phyloP scores from a whole-genome alignment of 2,888 invertebrate genomes.

The Pseudococcus longispinus region DNA sequence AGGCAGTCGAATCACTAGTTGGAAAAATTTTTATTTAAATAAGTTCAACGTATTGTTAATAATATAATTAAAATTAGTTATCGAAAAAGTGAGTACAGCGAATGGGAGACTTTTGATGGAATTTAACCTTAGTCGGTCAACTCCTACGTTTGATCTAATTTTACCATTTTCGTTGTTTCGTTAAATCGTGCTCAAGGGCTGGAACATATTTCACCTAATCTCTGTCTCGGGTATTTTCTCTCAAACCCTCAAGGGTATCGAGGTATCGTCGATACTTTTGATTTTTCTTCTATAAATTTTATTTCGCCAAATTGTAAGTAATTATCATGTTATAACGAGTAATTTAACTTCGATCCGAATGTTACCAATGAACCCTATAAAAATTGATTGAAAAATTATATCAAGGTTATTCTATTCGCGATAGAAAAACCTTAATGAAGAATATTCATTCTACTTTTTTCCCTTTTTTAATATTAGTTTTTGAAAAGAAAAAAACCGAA shows the following conservation, averaged over 20 bases:
- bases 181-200: neutral
- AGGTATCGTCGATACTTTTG: neutral
- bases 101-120: neutral
- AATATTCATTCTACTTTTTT: neutral
- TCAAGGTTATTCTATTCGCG: neutral
- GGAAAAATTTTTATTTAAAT: neutral
- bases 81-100: neutral
- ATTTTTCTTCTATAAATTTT: neutral
- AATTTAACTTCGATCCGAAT: neutral
- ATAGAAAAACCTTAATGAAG: neutral
- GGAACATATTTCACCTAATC: neutral
- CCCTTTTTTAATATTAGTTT: neutral
- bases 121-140: neutral
- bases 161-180: neutral
- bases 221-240: neutral
- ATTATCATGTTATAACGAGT: neutral
- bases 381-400: conserved; percentile 2
- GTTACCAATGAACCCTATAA: neutral
- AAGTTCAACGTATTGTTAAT: neutral
- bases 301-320: neutral
- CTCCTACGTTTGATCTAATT: neutral
- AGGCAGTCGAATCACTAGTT: neutral
- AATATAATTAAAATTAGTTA: neutral
- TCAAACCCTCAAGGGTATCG: neutral
- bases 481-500: neutral